Conservation (phyloP, 2,797 vertebrate species). For the Nyctalus aviator region DNA sequence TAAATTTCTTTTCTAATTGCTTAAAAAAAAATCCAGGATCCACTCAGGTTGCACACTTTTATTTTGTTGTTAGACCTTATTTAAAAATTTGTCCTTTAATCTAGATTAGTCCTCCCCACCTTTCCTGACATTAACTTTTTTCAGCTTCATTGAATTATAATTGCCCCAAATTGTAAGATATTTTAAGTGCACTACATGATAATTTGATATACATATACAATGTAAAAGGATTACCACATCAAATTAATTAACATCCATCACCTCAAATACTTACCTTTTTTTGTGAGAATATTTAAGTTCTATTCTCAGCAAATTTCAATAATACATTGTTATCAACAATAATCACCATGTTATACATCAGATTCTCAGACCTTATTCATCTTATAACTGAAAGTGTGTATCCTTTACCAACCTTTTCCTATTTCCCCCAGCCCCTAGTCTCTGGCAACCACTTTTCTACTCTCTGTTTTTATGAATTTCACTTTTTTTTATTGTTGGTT, state of each 20-base stretch:
- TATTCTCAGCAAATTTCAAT: background rate
- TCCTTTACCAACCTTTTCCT: background rate
- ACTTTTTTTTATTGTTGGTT: background rate
- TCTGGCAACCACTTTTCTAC: background rate
- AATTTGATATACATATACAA: background rate
- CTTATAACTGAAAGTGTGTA: background rate
- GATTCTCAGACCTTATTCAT: background rate
- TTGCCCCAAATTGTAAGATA: background rate
- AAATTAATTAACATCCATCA: background rate
- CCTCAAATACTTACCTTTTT: background rate
- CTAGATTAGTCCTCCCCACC: background rate
- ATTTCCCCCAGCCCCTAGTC: accelerated
- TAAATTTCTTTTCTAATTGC: background rate
- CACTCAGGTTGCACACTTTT: background rate
- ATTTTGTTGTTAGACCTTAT: background rate
- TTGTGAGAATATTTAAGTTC: background rate
- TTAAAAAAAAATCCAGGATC: background rate
- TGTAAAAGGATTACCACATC: background rate
- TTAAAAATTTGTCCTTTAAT: background rate
- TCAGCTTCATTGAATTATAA: background rate
- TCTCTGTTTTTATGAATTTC: background rate
- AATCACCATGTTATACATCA: background rate
- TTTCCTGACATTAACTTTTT: background rate
- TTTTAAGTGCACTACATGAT: background rate
- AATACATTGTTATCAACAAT: background rate